Base-by-base conservation (phyloP, 1,140 invertebrate genomes). In the Oscheius sp. region DNA sequence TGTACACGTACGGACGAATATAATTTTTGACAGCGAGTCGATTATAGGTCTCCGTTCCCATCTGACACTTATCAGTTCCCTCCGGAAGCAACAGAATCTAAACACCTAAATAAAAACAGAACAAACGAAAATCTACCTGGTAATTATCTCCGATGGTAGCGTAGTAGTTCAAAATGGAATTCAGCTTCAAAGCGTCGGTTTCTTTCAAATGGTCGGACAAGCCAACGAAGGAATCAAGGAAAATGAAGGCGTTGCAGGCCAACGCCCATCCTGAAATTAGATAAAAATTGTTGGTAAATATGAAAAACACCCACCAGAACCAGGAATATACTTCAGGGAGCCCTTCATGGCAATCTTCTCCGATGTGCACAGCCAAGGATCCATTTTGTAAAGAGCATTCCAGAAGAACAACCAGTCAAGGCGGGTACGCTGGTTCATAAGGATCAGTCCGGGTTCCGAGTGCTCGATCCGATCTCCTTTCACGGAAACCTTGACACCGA, bases 391-490 rank as follows among this genome's bases (percentile, higher is more conserved):
- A 84, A 93, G 88, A 26, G 90, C 91, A 42, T 90, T 90, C 91
- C 92, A 94, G 26, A 93, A 86, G 84, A 92, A 94, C 80, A 94
- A 91, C 92, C 92, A 94, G 84, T 94, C 93, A 18, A 93, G 88
- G 49, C 92, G 34, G 2, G 92, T 94, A 26, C 92, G 87, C 84
- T 94, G 92, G 83, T 94, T 94, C 89, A 93, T 91, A 4, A 94
- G 86, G 32, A 94, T 87, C 26, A 94, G 87, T 26, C 90, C 89
- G 1, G 88, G 89, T 79, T 92, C 91, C 74, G 88, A 83, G 3
- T 90, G 88, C 71, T 88, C 83, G 63, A 93, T 90, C 70, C 88
- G 87, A 84, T 93, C 91, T 3, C 93, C 93, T 49, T 89, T 89
- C 13, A 93, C 88, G 69, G 89, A 86, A 3, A 93, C 86, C 74